These are phyloP conservation scores for Lysandra bellargus DNA, from an alignment of 2,888 invertebrate species.

Conservation along the genomic window DNA sequence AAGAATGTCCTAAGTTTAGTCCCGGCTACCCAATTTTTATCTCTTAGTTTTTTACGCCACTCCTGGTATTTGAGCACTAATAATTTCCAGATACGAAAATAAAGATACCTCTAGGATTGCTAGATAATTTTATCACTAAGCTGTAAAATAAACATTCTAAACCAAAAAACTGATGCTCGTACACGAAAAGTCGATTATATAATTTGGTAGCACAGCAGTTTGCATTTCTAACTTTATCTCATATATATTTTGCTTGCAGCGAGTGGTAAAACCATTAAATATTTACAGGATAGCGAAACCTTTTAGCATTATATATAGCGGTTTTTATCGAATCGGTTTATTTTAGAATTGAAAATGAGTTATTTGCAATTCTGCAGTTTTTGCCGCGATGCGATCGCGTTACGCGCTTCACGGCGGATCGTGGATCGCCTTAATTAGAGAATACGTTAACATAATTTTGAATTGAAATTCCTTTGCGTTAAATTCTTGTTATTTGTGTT, in stretches of 20 bases:
- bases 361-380: slow-evolving; percentile 28
- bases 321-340: slow-evolving; percentile 30
- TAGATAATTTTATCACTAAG: not conserved
- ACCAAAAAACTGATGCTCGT: not conserved
- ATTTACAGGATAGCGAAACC: slow-evolving; percentile 28
- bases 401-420: not conserved
- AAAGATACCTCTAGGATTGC: not conserved
- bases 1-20: not conserved
- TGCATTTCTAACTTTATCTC: slow-evolving; percentile 17
- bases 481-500: not conserved
- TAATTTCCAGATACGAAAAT: not conserved
- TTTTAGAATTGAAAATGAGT: slow-evolving; percentile 30
- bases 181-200: not conserved
- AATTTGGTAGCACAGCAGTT: not conserved
- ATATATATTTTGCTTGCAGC: slow-evolving; percentile 12
- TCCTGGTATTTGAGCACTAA: not conserved
- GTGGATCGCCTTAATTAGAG: slow-evolving; percentile 21
- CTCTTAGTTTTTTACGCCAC: not conserved
- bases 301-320: slow-evolving; percentile 31
- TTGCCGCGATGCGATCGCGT: not conserved
- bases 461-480: slow-evolving; percentile 5
- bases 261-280: slow-evolving; percentile 20
- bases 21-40: not conserved
- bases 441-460: slow-evolving; percentile 14
- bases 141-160: not conserved